Conservation (phyloP, 2,888 invertebrate genomes). For the Schizaphis graminum region DNA sequence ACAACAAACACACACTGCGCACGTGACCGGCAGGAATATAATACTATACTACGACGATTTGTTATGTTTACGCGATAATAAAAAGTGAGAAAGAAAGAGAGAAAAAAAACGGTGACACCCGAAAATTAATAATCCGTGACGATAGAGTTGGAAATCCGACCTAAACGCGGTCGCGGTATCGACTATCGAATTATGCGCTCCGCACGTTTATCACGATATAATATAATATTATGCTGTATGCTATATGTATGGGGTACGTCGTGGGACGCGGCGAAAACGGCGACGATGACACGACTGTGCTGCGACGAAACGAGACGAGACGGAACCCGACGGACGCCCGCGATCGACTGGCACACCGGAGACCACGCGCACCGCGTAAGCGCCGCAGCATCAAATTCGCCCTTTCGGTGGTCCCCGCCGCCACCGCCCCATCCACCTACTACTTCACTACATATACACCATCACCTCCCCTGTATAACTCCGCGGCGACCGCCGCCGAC, state of each 20-base stretch:
- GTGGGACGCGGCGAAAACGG: background rate
- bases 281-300: background rate
- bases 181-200: too few relatives aligned
- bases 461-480: background rate
- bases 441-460: background rate
- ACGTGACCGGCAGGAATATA: background rate
- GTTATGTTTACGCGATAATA: background rate
- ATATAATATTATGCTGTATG: background rate
- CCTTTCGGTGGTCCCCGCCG: constrained; percentile 46
- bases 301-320: constrained; percentile 11
- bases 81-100: background rate
- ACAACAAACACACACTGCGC: background rate
- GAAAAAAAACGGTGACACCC: background rate
- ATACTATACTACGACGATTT: background rate
- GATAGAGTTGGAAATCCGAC: background rate
- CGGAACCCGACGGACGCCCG: constrained; percentile 51
- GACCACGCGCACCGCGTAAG: constrained; percentile 52
- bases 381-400: constrained; percentile 64
- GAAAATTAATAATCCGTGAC: background rate
- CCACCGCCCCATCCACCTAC: background rate
- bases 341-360: constrained; percentile 55
- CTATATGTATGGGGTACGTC: background rate
- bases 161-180: background rate
- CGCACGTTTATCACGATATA: background rate
- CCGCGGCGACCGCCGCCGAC: background rate